Conservation (phyloP, 1,140 invertebrate genomes). For the Berghia stephanieae region DNA sequence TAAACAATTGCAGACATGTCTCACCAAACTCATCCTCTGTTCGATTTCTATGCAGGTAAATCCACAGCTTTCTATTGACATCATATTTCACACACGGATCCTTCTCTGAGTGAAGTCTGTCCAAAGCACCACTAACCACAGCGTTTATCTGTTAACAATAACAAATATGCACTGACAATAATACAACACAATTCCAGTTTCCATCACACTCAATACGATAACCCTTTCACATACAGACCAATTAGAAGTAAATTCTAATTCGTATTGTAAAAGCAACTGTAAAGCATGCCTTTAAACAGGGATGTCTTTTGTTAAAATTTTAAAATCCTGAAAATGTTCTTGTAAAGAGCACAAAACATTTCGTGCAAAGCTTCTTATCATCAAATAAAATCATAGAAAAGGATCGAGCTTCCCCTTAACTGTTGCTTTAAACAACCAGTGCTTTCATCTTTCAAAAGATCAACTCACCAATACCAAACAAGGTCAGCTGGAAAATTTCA, state of each 20-base stretch:
- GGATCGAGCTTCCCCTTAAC: too few species aligned
- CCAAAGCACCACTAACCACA: conserved; percentile 87
- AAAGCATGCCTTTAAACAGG: too few species aligned
- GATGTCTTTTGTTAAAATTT: too few species aligned
- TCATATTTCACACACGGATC: conserved; percentile 93
- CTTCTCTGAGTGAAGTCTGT: conserved; percentile 85
- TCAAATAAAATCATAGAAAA: too few species aligned
- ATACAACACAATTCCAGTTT: background rate
- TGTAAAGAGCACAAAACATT: too few species aligned
- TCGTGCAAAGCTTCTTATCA: too few species aligned
- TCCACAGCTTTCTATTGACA: conserved; percentile 87
- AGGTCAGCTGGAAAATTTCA: too few species aligned
- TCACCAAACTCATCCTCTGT: conserved; percentile 81
- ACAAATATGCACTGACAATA: background rate
- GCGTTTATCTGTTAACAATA: conserved; percentile 73
- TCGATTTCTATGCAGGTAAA: conserved; percentile 84
- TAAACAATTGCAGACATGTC: conserved; percentile 12
- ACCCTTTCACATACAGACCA: background rate
- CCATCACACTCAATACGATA: background rate
- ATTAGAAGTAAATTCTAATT: background rate
- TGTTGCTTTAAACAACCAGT: too few species aligned
- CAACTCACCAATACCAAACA: too few species aligned
- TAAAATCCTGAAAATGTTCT: too few species aligned
- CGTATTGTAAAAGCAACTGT: background rate
- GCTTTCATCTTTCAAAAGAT: too few species aligned